A percentile compares a stretch with the other conserved stretches of the same genome.
Evolutionary conservation across 2,888 invertebrate genomes (phyloP).

Genomic region (Drosophila birchii): DNA sequence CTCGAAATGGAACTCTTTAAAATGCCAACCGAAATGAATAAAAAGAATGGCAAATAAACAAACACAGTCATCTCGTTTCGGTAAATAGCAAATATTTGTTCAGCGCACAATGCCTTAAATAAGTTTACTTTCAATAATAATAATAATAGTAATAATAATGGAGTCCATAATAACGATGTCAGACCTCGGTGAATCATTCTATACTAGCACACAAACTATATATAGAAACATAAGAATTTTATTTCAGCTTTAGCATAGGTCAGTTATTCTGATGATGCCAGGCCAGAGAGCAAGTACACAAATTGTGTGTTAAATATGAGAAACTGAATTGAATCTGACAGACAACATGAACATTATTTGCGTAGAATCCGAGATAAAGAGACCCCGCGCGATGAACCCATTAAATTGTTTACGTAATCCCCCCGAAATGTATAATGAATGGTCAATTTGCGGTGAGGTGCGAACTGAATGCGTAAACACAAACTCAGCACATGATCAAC

Average conservation of each 20-base stretch:
- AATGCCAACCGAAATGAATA: slow-evolving; percentile 19
- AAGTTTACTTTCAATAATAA: slow-evolving; percentile 17
- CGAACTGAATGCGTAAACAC: slow-evolving; percentile 47
- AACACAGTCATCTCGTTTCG: slow-evolving; percentile 10
- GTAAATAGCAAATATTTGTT: slow-evolving; percentile 25
- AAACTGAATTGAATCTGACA: slow-evolving; percentile 37
- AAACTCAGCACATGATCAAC: slow-evolving; percentile 32
- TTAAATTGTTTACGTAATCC: slow-evolving; percentile 46
- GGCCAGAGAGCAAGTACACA: slow-evolving; percentile 2
- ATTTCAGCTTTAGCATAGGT: slow-evolving; percentile 39
- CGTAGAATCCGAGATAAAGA: slow-evolving; percentile 33
- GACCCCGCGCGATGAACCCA: slow-evolving; percentile 40
- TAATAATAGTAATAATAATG: slow-evolving; percentile 8
- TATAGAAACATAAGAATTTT: not conserved
- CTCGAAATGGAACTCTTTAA: slow-evolving; percentile 29
- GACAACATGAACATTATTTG: slow-evolving; percentile 28
- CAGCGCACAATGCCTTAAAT: slow-evolving; percentile 1
- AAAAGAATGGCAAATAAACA: slow-evolving; percentile 15
- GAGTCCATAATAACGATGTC: slow-evolving; percentile 33
- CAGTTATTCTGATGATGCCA: slow-evolving; percentile 35
- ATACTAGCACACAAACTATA: not conserved
- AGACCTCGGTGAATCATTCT: slow-evolving; percentile 24
- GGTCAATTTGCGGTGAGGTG: slow-evolving; percentile 38
- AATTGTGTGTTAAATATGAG: slow-evolving; percentile 26
- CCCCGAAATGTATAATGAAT: slow-evolving; percentile 27